A percentile compares a stretch with the other conserved stretches of the same genome.
These are phyloP conservation scores for Leptobrachium ailaonicum DNA, from an alignment of 2,113 vertebrate species.

Conservation along the genomic window DNA sequence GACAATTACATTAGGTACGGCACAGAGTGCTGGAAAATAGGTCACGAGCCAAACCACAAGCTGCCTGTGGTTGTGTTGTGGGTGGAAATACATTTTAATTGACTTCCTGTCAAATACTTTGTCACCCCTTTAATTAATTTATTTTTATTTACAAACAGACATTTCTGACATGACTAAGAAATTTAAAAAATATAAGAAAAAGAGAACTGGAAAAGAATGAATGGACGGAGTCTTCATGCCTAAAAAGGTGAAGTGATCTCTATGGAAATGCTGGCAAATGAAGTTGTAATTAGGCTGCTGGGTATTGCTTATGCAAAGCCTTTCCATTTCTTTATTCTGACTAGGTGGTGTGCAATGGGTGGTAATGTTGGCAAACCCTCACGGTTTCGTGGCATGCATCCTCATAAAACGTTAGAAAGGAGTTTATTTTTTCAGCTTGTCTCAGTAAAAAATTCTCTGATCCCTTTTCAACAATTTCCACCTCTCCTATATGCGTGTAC, in stretches of 20 bases:
- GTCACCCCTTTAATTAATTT: conserved; percentile 19
- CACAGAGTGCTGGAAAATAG: conserved; percentile 27
- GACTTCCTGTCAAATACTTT: conserved; percentile 31
- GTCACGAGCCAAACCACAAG: conserved; percentile 7
- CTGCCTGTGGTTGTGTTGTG: conserved; percentile 32
- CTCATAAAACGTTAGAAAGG: background rate
- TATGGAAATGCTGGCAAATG: conserved; percentile 17
- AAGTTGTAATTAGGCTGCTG: conserved; percentile 1
- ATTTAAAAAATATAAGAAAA: too few relatives aligned
- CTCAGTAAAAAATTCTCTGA: background rate
- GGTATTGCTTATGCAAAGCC: background rate
- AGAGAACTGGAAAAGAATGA: background rate
- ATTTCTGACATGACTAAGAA: background rate
- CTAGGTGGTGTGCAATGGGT: conserved; percentile 24
- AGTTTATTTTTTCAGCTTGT: background rate
- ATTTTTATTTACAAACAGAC: conserved; percentile 40
- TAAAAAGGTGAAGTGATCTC: background rate
- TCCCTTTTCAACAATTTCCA: background rate
- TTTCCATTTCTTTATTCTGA: conserved; percentile 31
- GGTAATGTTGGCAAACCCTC: background rate
- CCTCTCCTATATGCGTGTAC: too few relatives aligned
- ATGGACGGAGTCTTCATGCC: background rate
- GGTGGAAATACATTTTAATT: conserved; percentile 40
- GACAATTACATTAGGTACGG: conserved; percentile 16
- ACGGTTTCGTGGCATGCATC: background rate